A percentile compares a stretch with the other conserved stretches of the same genome.
Conservation (phyloP, 2,113 vertebrate species). For the Polypterus bichir region DNA sequence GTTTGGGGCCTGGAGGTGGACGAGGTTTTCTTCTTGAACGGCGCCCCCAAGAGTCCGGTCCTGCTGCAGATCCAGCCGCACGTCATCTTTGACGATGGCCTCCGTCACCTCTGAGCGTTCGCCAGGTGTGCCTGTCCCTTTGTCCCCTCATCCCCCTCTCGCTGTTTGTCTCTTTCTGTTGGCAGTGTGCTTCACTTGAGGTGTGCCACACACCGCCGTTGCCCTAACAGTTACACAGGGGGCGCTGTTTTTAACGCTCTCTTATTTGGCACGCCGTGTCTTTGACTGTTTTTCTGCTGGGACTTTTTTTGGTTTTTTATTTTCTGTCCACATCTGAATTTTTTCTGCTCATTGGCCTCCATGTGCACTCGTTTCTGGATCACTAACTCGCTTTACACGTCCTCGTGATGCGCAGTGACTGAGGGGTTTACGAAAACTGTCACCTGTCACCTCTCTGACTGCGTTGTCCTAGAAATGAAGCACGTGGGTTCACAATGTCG, state of each 20-base stretch:
- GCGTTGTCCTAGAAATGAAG: no score
- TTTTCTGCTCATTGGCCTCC: no score
- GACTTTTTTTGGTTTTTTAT: neutral
- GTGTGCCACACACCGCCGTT: neutral
- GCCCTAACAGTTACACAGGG: neutral
- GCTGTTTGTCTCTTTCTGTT: neutral
- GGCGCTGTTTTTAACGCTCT: neutral
- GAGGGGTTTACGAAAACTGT: no score
- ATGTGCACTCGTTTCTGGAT: no score
- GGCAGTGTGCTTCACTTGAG: neutral
- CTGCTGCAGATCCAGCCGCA: conserved; percentile 45
- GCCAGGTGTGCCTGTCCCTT: neutral
- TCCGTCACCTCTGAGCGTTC: conserved; percentile 34
- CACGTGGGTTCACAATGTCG: no score
- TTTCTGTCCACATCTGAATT: no score
- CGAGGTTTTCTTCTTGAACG: conserved; percentile 48
- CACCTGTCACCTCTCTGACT: no score
- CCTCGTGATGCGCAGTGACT: no score
- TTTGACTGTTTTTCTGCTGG: neutral
- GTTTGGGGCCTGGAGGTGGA: conserved; percentile 45
- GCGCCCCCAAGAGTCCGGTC: conserved; percentile 43
- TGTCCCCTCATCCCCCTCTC: neutral
- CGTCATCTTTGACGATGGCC: conserved; percentile 41
- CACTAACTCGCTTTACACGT: no score
- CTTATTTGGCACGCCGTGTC: neutral